A percentile compares a stretch with the other conserved stretches of the same genome.
Conservation (phyloP, 2,888 invertebrate genomes). For the Actias luna region DNA sequence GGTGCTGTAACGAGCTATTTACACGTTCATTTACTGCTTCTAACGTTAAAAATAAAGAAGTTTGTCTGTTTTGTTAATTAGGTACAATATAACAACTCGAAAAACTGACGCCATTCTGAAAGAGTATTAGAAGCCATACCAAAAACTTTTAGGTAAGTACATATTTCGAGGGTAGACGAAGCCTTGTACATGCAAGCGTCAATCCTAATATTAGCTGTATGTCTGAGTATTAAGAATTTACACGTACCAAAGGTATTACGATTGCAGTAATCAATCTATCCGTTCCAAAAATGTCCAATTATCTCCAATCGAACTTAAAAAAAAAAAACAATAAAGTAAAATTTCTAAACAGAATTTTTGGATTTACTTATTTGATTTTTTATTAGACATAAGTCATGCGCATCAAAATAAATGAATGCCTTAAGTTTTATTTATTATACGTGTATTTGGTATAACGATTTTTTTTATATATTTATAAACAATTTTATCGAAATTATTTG, state of each 20-base stretch:
- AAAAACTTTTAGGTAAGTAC: conserved; percentile 55
- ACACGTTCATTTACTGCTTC: neutral
- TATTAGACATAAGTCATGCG: neutral
- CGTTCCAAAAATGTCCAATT: neutral
- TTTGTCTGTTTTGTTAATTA: conserved; percentile 6
- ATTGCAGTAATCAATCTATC: conserved; percentile 26
- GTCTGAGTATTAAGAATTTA: conserved; percentile 45
- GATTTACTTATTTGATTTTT: too few relatives aligned
- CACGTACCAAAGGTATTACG: conserved; percentile 40
- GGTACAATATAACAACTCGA: conserved; percentile 23
- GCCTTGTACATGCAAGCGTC: conserved; percentile 52
- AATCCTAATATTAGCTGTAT: conserved; percentile 43
- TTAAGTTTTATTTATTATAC: neutral
- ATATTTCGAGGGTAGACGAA: conserved; percentile 64
- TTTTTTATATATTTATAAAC: too few relatives aligned
- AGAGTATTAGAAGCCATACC: conserved; percentile 63
- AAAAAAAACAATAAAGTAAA: neutral
- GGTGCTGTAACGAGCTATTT: neutral
- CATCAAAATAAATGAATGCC: neutral
- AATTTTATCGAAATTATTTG: too few relatives aligned
- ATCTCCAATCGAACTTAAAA: neutral
- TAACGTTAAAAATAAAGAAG: neutral
- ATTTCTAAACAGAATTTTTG: neutral
- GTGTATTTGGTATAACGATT: too few relatives aligned
- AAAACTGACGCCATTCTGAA: conserved; percentile 69